Evolutionary conservation across 1,140 invertebrate species (phyloP).

Genomic region (Branchinecta lindahli): DNA sequence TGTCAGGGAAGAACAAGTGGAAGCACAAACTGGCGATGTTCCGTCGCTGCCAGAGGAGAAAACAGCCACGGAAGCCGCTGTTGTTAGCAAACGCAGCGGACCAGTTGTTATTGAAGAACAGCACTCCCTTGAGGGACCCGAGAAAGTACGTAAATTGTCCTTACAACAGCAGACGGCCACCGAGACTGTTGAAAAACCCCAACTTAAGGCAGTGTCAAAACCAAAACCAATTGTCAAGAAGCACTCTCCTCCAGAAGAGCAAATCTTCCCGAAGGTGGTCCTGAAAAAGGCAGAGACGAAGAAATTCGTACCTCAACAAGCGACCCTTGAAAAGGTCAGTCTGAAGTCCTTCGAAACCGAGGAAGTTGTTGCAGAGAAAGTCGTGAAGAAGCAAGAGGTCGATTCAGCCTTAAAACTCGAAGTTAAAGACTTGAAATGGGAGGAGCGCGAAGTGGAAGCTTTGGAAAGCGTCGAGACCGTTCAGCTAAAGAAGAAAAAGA

Average conservation of each 20-base stretch:
- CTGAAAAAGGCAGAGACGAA: not conserved
- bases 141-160: too few relatives aligned
- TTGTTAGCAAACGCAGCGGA: conserved; percentile 14
- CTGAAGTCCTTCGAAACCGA: conserved; percentile 27
- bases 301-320: conserved; percentile 23
- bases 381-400: conserved; percentile 22
- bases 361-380: conserved; percentile 22
- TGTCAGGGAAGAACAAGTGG: not conserved
- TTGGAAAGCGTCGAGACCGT: too few relatives aligned
- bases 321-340: conserved; percentile 25
- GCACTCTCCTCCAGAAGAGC: not conserved
- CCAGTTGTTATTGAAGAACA: conserved; percentile 16
- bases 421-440: too few relatives aligned
- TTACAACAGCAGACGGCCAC: too few relatives aligned
- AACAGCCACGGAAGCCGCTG: conserved; percentile 26
- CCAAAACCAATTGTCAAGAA: not conserved
- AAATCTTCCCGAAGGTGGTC: not conserved
- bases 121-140: too few relatives aligned
- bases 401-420: too few relatives aligned
- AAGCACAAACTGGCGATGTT: conserved; percentile 13
- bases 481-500: conserved; percentile 26
- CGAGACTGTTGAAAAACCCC: too few relatives aligned
- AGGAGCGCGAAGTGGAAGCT: too few relatives aligned
- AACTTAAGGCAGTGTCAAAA: not conserved
- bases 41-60: conserved; percentile 24